Evolutionary conservation across 1,140 invertebrate genomes (phyloP).

Genomic region (Drosophila sturtevanti): DNA sequence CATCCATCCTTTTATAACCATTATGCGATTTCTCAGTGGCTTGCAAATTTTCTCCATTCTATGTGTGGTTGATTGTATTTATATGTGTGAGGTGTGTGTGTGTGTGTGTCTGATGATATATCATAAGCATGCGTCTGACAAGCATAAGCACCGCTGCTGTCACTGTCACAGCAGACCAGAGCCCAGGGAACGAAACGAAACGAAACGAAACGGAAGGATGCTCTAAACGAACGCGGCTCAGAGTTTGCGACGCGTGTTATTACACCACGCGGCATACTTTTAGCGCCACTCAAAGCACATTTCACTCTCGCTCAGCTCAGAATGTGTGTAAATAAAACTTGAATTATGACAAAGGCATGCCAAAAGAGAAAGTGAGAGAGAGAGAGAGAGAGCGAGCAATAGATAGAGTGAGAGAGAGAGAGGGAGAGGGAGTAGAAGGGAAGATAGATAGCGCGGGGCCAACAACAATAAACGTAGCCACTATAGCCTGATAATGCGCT

Average conservation of each 20-base stretch:
- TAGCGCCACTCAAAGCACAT: slow-evolving; percentile 74
- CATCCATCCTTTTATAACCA: slow-evolving; percentile 6
- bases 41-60: slow-evolving; percentile 27
- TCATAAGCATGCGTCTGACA: slow-evolving; percentile 76
- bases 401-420: background rate
- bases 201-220: background rate
- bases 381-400: background rate
- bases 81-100: too few species aligned
- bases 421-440: slow-evolving; percentile 21
- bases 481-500: slow-evolving; percentile 72
- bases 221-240: background rate
- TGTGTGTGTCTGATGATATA: slow-evolving; percentile 61
- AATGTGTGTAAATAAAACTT: slow-evolving; percentile 73
- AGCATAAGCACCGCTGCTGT: slow-evolving; percentile 76
- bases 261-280: slow-evolving; percentile 78
- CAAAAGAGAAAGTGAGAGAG: slow-evolving; percentile 13
- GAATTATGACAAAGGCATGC: slow-evolving; percentile 73
- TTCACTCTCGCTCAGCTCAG: slow-evolving; percentile 39
- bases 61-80: too few species aligned
- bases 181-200: background rate
- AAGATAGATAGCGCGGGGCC: slow-evolving; percentile 10
- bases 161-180: slow-evolving; percentile 63
- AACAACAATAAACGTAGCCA: slow-evolving; percentile 39
- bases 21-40: background rate
- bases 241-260: slow-evolving; percentile 62